Evolutionary conservation across 2,888 invertebrate species (phyloP).

Genomic region (Empis livida): DNA sequence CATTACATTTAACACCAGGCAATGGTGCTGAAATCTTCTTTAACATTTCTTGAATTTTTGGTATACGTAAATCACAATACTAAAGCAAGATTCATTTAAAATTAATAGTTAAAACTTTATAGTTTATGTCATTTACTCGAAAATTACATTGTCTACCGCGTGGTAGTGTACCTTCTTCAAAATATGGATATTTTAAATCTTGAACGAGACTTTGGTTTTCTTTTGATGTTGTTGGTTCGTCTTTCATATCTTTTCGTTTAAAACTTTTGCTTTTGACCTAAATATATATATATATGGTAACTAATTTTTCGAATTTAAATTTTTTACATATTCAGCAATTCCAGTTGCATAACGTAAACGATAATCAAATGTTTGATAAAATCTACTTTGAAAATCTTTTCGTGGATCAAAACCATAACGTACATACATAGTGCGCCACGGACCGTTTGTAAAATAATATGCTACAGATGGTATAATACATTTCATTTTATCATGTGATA

Average conservation of each 20-base stretch:
- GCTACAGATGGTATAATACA: slow-evolving; percentile 70
- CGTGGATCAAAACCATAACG: slow-evolving; percentile 86
- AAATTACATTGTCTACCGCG: slow-evolving; percentile 80
- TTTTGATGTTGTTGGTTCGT: slow-evolving; percentile 31
- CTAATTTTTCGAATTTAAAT: no score
- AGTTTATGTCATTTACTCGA: slow-evolving; percentile 43
- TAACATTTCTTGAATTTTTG: slow-evolving; percentile 67
- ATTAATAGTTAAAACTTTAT: background rate
- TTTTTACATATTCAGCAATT: slow-evolving; percentile 25
- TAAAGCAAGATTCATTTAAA: slow-evolving; percentile 24
- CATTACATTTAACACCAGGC: slow-evolving; percentile 50
- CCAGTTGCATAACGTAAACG: slow-evolving; percentile 38
- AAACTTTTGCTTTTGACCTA: slow-evolving; percentile 6
- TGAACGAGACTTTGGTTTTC: slow-evolving; percentile 23
- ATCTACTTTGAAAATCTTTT: slow-evolving; percentile 59
- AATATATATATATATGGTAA: no score
- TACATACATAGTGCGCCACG: slow-evolving; percentile 88
- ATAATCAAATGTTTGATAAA: slow-evolving; percentile 83
- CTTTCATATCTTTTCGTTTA: background rate
- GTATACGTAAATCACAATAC: slow-evolving; percentile 68
- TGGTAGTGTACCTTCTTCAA: slow-evolving; percentile 61
- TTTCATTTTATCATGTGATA: slow-evolving; percentile 51
- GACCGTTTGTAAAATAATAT: slow-evolving; percentile 77
- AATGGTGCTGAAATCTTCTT: slow-evolving; percentile 48
- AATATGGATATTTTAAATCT: slow-evolving; percentile 36